phyloP scores from a whole-genome alignment of 92 coral and sea anemone genomes.

The Phymanthus crucifer region DNA sequence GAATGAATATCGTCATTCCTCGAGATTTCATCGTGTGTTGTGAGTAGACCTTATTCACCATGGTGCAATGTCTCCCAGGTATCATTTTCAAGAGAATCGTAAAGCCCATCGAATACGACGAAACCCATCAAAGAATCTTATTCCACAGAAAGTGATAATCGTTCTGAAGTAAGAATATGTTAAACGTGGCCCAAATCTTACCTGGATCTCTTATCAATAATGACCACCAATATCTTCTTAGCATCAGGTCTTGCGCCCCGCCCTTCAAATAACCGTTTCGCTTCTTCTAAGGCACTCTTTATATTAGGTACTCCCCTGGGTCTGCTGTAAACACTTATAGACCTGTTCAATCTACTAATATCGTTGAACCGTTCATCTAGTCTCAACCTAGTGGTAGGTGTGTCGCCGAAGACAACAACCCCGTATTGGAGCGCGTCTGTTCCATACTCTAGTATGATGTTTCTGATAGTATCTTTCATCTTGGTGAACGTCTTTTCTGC shows the following conservation, averaged over 20 bases:
- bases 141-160: too few relatives aligned
- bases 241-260: slow-evolving; percentile 61
- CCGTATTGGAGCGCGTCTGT: slow-evolving; percentile 41
- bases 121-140: too few relatives aligned
- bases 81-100: too few relatives aligned
- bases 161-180: too few relatives aligned
- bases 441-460: slow-evolving; percentile 46
- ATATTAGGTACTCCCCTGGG: slow-evolving; percentile 48
- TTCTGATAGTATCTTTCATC: slow-evolving; percentile 50
- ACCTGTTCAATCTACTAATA: slow-evolving; percentile 23
- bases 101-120: too few relatives aligned
- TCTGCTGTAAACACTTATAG: slow-evolving; percentile 21
- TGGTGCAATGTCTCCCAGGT: too few relatives aligned
- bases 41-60: too few relatives aligned
- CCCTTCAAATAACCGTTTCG: slow-evolving; percentile 48
- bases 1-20: too few relatives aligned
- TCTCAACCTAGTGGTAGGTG: slow-evolving; percentile 34
- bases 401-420: slow-evolving; percentile 41
- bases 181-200: too few relatives aligned
- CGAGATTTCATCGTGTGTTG: too few relatives aligned
- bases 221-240: slow-evolving; percentile 47
- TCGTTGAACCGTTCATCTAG: slow-evolving; percentile 36
- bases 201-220: slow-evolving; percentile 50
- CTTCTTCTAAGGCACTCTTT: slow-evolving; percentile 48
- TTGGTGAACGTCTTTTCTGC: slow-evolving; percentile 55